Conservation (phyloP, 53 echinoderm and acorn worm species). For the Echinometra lucunter region DNA sequence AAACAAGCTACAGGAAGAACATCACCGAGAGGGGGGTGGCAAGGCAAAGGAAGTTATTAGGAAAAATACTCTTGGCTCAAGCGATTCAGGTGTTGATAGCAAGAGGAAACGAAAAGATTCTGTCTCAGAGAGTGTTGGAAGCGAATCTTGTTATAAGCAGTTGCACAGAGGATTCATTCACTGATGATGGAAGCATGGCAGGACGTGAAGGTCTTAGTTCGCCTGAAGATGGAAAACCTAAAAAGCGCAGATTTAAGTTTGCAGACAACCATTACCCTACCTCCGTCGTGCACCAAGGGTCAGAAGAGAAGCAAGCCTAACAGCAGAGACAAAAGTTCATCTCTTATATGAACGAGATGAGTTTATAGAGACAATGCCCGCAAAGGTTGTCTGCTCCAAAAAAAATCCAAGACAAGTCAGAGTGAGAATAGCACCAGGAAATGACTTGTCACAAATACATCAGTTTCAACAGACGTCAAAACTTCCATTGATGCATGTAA, state of each 20-base stretch:
- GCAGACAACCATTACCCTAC: no score
- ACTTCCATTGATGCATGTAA: background rate
- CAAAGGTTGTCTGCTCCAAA: slow-evolving; percentile 47
- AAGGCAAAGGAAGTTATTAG: slow-evolving; percentile 2
- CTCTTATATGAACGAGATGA: slow-evolving; percentile 91
- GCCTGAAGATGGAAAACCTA: slow-evolving; percentile 72
- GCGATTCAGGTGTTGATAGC: slow-evolving; percentile 55
- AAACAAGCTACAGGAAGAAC: slow-evolving; percentile 45
- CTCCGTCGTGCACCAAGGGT: slow-evolving; percentile 82
- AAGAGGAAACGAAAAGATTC: slow-evolving; percentile 65
- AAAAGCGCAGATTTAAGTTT: slow-evolving; percentile 74
- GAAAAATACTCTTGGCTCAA: slow-evolving; percentile 54
- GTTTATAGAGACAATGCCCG: slow-evolving; percentile 54
- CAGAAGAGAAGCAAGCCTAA: slow-evolving; percentile 90
- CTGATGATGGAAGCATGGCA: slow-evolving; percentile 71
- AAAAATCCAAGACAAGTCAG: slow-evolving; percentile 59
- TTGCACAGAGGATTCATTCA: slow-evolving; percentile 80
- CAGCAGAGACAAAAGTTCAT: slow-evolving; percentile 97
- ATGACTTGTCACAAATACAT: slow-evolving; percentile 1
- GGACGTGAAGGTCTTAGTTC: slow-evolving; percentile 50
- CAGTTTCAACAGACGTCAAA: background rate
- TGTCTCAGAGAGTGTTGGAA: slow-evolving; percentile 72
- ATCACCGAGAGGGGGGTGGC: slow-evolving; percentile 44
- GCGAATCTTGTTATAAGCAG: slow-evolving; percentile 72
- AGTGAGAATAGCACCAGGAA: background rate